Evolutionary conservation across 2,797 vertebrate genomes (phyloP), one percentile per base, ranked within the genome.

Genomic region (Falco naumanni): DNA sequence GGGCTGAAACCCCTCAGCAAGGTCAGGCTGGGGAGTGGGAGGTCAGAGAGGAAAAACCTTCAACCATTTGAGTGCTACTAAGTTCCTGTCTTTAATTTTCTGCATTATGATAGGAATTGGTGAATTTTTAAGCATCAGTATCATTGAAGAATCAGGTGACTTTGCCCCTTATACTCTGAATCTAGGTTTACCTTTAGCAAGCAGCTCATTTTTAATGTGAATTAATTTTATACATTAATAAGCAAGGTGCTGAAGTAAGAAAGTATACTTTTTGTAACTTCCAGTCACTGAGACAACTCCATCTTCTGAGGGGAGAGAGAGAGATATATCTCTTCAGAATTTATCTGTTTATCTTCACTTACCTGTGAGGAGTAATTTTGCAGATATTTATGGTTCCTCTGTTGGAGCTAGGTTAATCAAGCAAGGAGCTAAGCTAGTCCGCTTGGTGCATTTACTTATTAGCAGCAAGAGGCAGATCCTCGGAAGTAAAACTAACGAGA

Each of bases 391-490:
- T 37, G 66, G 53, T 18, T 91, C 63, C 50, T 57, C 28, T 70
- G 37, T 41, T 25, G 86, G 64, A 84, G 63, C 29, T 41, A 29
- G 51, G 54, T 90, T 89, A 72, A 81, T 87, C 80, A 61, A 78
- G 70, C 4, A 4, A 89, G 75, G 80, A 83, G 31, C 76, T 78
- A 43, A 75, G 80, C 31, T 51, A 5, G 28, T 86, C 68, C 53
- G 25, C 57, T 74, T 37, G 9, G 47, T 51, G 80, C 47, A 19
- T 56, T 45, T 57, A 13, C 66, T 78, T 28, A 33, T 0, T 59
- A 66, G 72, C 90, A 94, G 83, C 83, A 69, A 74, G 80, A 76
- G 70, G 90, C 39, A 69, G 89, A 29, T 85, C 75, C 72, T 93
- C 10, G 13, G 57, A 69, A 22, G 33, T 26, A 86, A 87, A 78